These are phyloP conservation scores for Cryptotermes secundus DNA, from an alignment of 1,140 invertebrate genomes.

Conservation along the genomic window DNA sequence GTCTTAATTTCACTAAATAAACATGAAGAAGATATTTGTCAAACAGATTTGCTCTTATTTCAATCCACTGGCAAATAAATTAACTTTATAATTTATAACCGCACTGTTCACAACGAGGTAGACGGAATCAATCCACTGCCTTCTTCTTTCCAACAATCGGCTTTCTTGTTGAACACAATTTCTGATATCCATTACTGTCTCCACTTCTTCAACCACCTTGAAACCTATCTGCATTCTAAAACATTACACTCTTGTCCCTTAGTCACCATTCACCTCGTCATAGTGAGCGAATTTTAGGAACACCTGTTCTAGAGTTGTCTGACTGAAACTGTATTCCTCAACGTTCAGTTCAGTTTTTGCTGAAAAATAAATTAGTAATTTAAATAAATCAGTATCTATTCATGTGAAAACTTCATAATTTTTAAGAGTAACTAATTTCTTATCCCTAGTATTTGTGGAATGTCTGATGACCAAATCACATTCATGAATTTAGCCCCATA, in stretches of 20 bases:
- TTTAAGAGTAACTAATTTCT: no score
- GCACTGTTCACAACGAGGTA: neutral
- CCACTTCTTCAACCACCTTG: neutral
- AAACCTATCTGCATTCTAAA: neutral
- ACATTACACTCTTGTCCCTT: conserved; percentile 36
- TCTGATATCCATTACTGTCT: neutral
- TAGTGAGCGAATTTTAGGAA: conserved; percentile 84
- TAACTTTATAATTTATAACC: neutral
- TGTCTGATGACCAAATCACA: no score
- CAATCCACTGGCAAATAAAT: neutral
- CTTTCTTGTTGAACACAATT: neutral
- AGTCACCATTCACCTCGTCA: conserved; percentile 56
- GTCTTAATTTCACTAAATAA: neutral
- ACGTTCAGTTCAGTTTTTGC: conserved; percentile 71
- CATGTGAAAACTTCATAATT: no score
- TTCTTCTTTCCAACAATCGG: neutral
- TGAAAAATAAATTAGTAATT: conserved; percentile 50
- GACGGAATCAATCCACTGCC: neutral
- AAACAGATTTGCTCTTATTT: neutral
- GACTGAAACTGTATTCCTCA: conserved; percentile 81
- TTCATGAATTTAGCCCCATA: no score
- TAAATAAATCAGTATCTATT: no score
- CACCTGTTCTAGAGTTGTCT: conserved; percentile 82
- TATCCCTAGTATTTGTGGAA: no score
- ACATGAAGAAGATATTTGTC: neutral